Evolutionary conservation across 2,888 invertebrate species (phyloP), one percentile per base, ranked within the genome.

Genomic region (Cephus rjabovi): DNA sequence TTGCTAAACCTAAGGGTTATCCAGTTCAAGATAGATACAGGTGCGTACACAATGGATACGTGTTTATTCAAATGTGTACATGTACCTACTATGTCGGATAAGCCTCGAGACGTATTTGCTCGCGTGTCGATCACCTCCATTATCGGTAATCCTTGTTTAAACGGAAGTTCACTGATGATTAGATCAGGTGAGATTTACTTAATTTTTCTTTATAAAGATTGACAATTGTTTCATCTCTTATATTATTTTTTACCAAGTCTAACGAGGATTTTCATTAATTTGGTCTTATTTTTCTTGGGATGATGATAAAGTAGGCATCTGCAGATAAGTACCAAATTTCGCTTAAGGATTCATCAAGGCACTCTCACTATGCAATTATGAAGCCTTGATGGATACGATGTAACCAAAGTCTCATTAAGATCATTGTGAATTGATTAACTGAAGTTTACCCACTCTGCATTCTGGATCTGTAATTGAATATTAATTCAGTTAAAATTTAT

Each of bases 91-190:
- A 56, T 56, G 56, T 56, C 23, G 6, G 56, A 56, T 56, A 9
- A 56, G 56, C 56, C 56, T 56, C 23, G 56, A 56, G 23, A 23
- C 30, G 4, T n/a, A 83, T 85, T 86, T 81, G 82, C 71, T 76
- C 77, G 81, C 81, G 80, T 83, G 84, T 86, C 84, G 85, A 87
- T 83, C 84, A 84, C 83, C 83, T 83, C 86, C 81, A 85, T 87
- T 85, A 87, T 83, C 78, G 82, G 83, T 81, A 82, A 80, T 82
- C 82, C 86, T 83, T 23, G 56, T 56, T 56, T 23, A 2, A 23
- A 23, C 56, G 56, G 9, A 56, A 56, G 1, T 40, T 56, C 23
- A 9, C 23, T 56, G 9, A 56, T 2, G 23, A 56, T 56, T 56
- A 56, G 56, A 23, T 56, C 15, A 56, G 9, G 9, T 23, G 23